These are phyloP conservation scores for Rhabdornis inornatus DNA, from an alignment of 2,113 vertebrate species.

Conservation along the genomic window DNA sequence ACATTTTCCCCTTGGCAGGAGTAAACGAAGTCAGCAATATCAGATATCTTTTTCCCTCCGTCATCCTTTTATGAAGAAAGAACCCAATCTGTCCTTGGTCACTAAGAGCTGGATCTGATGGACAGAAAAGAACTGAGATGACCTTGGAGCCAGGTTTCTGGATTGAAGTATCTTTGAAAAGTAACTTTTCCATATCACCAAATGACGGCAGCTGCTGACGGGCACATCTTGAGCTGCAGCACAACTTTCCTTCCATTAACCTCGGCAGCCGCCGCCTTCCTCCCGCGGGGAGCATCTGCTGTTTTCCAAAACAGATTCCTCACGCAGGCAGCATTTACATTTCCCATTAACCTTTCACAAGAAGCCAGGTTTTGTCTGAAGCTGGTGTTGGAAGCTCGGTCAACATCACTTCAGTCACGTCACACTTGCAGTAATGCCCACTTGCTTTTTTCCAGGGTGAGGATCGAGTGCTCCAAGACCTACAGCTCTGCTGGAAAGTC, in stretches of 20 bases:
- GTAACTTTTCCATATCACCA: neutral
- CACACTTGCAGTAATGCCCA: neutral
- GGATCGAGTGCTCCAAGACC: neutral
- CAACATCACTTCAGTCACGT: neutral
- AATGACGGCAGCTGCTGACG: rapidly evolving
- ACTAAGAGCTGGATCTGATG: neutral
- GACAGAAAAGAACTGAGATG: neutral
- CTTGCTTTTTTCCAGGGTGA: neutral
- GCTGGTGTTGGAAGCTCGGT: neutral
- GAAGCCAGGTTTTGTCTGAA: neutral
- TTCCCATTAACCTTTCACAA: neutral
- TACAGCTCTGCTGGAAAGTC: neutral
- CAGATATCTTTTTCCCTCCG: neutral
- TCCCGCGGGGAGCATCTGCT: neutral
- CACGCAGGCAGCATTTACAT: neutral
- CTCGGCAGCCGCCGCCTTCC: rapidly evolving
- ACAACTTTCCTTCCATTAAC: neutral
- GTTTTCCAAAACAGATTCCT: neutral
- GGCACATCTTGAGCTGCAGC: neutral
- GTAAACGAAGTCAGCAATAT: neutral
- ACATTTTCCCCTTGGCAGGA: neutral
- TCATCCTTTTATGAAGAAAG: neutral
- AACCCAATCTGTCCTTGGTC: neutral
- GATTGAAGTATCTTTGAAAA: neutral
- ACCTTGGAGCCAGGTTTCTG: neutral